Conservation (phyloP, 2,797 vertebrate genomes). For the Taeniopygia guttata region DNA sequence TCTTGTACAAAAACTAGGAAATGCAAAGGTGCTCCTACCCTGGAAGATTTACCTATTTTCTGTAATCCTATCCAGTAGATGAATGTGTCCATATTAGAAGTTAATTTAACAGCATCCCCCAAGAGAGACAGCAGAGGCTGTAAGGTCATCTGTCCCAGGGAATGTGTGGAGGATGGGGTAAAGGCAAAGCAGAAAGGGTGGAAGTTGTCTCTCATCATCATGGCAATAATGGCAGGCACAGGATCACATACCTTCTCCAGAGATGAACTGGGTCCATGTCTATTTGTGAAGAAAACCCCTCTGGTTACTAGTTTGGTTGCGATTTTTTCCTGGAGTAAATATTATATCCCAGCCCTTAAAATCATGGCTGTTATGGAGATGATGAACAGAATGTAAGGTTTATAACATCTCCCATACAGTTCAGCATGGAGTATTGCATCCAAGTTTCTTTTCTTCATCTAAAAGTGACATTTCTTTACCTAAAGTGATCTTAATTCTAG, state of each 20-base stretch:
- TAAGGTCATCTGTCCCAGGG: background rate
- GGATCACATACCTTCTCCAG: fast-evolving
- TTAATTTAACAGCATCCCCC: background rate
- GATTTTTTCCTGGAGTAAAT: background rate
- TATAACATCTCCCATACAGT: background rate
- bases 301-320: background rate
- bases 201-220: background rate
- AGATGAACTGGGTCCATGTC: background rate
- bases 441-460: background rate
- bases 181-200: background rate
- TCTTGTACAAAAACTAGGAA: background rate
- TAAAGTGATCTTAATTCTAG: background rate
- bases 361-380: background rate
- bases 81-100: background rate
- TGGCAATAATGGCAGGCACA: background rate
- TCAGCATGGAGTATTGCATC: background rate
- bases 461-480: background rate
- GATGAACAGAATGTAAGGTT: background rate
- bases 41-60: background rate
- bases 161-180: fast-evolving
- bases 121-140: background rate
- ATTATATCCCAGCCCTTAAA: background rate
- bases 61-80: background rate
- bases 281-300: background rate
- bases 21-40: background rate